These are phyloP conservation scores for Phalanger gymnotis DNA, from an alignment of 2,797 vertebrate species.

Conservation along the genomic window DNA sequence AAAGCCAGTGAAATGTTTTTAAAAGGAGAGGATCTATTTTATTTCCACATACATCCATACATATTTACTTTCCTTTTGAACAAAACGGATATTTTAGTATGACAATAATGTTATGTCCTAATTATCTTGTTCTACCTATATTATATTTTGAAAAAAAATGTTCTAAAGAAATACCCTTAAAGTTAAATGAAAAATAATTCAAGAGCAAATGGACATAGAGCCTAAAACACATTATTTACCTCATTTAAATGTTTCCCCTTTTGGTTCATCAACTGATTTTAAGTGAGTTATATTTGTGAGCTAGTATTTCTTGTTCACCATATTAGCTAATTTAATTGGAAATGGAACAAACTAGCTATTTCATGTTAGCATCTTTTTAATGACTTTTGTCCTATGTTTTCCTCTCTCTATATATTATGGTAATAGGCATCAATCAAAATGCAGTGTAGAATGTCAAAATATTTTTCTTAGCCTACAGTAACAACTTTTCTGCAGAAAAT, in stretches of 20 bases:
- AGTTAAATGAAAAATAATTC: neutral
- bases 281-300: neutral
- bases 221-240: neutral
- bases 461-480: neutral
- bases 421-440: neutral
- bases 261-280: neutral
- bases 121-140: neutral
- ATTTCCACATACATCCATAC: too few species aligned
- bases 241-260: neutral
- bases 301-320: neutral
- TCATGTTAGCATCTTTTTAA: neutral
- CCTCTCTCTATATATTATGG: neutral
- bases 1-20: too few species aligned
- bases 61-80: too few species aligned
- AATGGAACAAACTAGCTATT: neutral
- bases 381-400: neutral
- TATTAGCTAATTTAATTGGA: neutral
- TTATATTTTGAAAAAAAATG: neutral
- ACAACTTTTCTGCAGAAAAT: neutral
- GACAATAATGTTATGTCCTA: neutral
- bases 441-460: neutral
- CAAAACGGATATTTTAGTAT: too few species aligned
- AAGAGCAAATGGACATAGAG: neutral
- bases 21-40: too few species aligned
- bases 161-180: neutral